Base-by-base conservation (phyloP, 2,797 vertebrate genomes). In the Pempheris klunzingeri region DNA sequence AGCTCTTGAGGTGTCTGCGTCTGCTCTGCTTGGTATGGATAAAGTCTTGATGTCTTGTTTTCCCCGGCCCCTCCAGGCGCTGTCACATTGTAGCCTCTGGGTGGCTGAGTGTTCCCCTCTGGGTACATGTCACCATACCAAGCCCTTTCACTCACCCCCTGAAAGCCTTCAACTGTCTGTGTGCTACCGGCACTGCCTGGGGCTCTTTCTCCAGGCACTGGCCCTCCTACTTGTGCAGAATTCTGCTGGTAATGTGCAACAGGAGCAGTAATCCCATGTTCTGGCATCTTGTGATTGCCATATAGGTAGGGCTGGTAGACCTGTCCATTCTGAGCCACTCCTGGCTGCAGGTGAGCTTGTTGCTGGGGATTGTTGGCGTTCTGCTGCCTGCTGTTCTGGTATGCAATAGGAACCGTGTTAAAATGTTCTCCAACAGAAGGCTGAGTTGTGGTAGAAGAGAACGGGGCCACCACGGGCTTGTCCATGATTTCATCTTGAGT, bases 401-500 rank as follows among this genome's bases (percentile, higher is more conserved):
- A 96, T 0, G 86, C 69, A 0, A 71, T 0, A 0, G 91, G 78
- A 0, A 49, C 50, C 0, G 64, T 34, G 34, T 74, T 46, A 4
- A 63, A 46, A 24, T 47, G 52, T 46, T 87, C 74, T 28, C 47
- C 71, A 13, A 41, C 5, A 54, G 77, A 79, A 24, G 53, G 12
- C 50, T 34, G 74, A 41, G 74, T 78, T 46, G 63, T n/a, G 26
- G 52, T 77, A 14, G 84, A 65, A 12, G 63, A 7, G 2, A 87
- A 87, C 0, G 94, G 94, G 18, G 94, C 95, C 0, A 92, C 92
- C 3, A 17, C 74, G 0, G 96, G 95, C 43, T 96, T 96, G 82
- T 99, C 98, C 97, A 98, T 98, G 71, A 97, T 96, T 90, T 99
- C 98, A 2, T 99, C 98, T 85, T 99, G 98, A 32, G 98, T 99